Base-by-base conservation (phyloP, 2,113 vertebrate species). In the Bos javanicus region DNA sequence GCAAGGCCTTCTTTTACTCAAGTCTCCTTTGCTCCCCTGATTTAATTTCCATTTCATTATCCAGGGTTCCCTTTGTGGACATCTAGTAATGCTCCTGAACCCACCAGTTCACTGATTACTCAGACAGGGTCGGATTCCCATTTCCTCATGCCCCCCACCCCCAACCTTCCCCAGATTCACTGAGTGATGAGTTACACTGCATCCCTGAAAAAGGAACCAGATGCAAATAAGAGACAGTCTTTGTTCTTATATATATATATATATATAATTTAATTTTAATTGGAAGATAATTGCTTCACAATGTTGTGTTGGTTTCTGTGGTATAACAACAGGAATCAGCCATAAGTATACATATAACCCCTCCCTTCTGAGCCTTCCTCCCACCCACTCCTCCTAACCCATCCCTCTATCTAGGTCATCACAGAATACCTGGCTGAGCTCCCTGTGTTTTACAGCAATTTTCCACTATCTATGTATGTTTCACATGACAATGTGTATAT, bases 141-240 rank as follows among this genome's bases (percentile, higher is more conserved):
- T 33, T 6, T 23, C 39, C 16, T 81, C 39, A 7, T 0, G 1
- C 3, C 3, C 30, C 64, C 19, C 1, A 11, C 10, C 17, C 16
- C 30, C 7, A 21, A 19, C 26, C 0, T 43, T 57, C 43, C 19
- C n/a, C 5, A 74, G 23, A 3, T 43, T 21, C 25, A 25, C 1
- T 46, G 46, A 30, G 52, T 39, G 30, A 39, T 7, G 39, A 54
- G 36, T 62, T 48, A 76, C 25, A 48, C 36, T 60, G 74, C 54
- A 26, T 48, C n/a, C 48, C 36, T 60, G 54, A 56, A 21, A n/a
- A 26, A 16, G 36, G 67, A 90, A 48, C 17, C n/a, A 74, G 30
- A 60, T 62, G 5, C 36, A 56, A 60, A 60, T 14, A 74, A 88
- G 6, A 83, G 50, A 43, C 62, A 54, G 56, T 16, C 50, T 43